Evolutionary conservation across 2,113 vertebrate species (phyloP).

Genomic region (Jaculus jaculus): DNA sequence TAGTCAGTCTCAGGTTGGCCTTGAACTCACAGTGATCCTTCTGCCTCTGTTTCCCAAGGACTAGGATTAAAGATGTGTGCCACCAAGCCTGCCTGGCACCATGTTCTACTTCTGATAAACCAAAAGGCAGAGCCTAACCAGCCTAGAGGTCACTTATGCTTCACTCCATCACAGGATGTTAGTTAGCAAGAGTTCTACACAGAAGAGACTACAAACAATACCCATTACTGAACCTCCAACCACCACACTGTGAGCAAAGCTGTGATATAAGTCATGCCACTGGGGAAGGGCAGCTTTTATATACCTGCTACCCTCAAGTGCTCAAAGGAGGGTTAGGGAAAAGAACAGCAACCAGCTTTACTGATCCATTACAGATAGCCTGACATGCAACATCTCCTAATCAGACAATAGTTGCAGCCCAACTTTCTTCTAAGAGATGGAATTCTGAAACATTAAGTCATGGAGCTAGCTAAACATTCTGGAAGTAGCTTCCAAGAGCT

Average conservation of each 20-base stretch:
- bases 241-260: neutral
- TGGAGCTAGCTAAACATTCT: neutral
- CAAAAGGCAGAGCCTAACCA: neutral
- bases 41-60: too few species aligned
- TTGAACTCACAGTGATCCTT: too few species aligned
- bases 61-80: too few species aligned
- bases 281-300: conserved; percentile 6
- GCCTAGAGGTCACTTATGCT: neutral
- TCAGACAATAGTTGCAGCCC: neutral
- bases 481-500: conserved; percentile 5
- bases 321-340: conserved; percentile 25
- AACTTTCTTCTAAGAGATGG: conserved; percentile 15
- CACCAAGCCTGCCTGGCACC: too few species aligned
- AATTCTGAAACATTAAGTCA: neutral
- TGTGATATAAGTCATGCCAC: neutral
- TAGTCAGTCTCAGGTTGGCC: too few species aligned
- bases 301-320: neutral
- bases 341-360: neutral
- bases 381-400: neutral
- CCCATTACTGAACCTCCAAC: neutral
- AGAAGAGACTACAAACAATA: neutral
- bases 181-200: conserved; percentile 1
- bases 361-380: neutral
- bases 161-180: neutral
- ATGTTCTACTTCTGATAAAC: conserved; percentile 12